Evolutionary conservation across 2,797 vertebrate genomes (phyloP).

Genomic region (Sciurus carolinensis): DNA sequence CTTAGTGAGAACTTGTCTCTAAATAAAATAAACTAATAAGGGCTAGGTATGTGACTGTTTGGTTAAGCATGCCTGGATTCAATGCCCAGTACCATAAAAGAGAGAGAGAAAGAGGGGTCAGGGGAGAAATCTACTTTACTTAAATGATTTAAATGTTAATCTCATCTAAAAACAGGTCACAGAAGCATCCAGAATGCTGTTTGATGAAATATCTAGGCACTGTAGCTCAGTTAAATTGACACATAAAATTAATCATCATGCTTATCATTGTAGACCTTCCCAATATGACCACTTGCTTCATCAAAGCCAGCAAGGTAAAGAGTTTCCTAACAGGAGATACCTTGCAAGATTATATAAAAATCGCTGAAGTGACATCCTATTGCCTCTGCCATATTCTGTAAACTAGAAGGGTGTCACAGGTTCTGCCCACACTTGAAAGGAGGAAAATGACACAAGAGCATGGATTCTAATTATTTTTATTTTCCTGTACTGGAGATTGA

Average conservation of each 20-base stretch:
- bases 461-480: no score
- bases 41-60: no score
- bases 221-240: background rate
- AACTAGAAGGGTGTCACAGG: background rate
- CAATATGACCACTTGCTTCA: background rate
- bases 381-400: background rate
- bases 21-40: no score
- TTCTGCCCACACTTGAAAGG: no score
- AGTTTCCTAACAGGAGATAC: background rate
- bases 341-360: conserved; percentile 3
- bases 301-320: background rate
- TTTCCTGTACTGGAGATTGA: no score
- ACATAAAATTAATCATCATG: background rate
- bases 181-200: no score
- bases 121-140: background rate
- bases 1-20: no score
- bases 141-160: conserved; percentile 46
- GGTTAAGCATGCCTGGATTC: no score
- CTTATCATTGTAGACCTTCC: background rate
- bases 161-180: no score
- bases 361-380: background rate
- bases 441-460: background rate
- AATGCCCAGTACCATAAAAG: no score
- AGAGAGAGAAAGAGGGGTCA: no score
- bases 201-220: no score